Evolutionary conservation across 2,113 vertebrate genomes (phyloP).

Genomic region (Trochalopteron elliotii): DNA sequence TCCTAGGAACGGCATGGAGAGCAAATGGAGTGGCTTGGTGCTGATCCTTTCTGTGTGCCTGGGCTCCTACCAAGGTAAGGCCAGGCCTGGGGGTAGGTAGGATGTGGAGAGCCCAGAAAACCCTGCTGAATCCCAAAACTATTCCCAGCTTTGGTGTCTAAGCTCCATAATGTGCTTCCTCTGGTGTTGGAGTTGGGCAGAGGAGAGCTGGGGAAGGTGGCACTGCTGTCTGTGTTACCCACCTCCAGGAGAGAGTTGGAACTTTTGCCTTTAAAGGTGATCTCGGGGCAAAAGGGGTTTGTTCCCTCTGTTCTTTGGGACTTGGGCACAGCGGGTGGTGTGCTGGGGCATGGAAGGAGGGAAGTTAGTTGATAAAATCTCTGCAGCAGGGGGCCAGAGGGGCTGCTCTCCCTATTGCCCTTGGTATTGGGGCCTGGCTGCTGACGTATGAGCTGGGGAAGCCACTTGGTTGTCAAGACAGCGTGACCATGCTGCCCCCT

Average conservation of each 20-base stretch:
- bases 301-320: background rate
- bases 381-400: accelerated
- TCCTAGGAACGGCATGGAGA: slow-evolving; percentile 45
- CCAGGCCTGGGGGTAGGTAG: background rate
- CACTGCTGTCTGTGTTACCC: background rate
- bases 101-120: background rate
- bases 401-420: background rate
- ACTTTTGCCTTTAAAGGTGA: background rate
- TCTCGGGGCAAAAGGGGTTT: accelerated
- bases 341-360: accelerated
- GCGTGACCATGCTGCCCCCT: accelerated
- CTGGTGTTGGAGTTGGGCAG: background rate
- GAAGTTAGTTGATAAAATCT: accelerated
- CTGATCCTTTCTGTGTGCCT: slow-evolving; percentile 66
- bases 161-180: accelerated
- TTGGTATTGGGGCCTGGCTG: accelerated
- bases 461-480: accelerated
- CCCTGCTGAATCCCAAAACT: background rate
- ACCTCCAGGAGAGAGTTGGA: accelerated
- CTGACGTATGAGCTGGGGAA: accelerated
- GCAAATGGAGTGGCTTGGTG: slow-evolving; percentile 57
- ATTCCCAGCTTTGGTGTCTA: accelerated
- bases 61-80: slow-evolving; percentile 76
- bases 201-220: background rate
- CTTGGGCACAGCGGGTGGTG: accelerated